phyloP scores from a whole-genome alignment of 1,140 invertebrate species.

The Phymastichus coffea region DNA sequence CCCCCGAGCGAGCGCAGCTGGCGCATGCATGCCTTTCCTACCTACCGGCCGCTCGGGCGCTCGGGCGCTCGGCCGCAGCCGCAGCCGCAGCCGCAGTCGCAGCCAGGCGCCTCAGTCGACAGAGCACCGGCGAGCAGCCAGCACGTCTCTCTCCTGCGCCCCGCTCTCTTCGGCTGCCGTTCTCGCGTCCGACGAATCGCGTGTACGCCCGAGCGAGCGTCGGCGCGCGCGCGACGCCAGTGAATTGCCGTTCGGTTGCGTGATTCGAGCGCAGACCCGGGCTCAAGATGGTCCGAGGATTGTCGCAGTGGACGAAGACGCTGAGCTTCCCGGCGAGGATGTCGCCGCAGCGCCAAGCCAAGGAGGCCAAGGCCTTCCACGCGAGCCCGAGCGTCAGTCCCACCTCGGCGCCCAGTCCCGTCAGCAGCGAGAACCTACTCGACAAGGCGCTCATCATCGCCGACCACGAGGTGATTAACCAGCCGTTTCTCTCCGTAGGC shows the following conservation, averaged over 20 bases:
- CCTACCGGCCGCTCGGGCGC: background rate
- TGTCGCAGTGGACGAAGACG: conserved; percentile 85
- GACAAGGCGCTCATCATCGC: conserved; percentile 50
- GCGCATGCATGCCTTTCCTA: background rate
- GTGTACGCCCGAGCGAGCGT: background rate
- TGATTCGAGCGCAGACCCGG: background rate
- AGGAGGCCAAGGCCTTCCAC: conserved; percentile 58
- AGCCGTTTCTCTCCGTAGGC: conserved; percentile 1
- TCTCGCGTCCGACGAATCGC: background rate
- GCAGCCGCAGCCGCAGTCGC: too few relatives aligned
- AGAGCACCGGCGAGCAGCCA: background rate
- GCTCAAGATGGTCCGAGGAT: conserved; percentile 73
- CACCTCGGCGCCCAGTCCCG: conserved; percentile 55
- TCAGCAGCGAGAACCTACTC: conserved; percentile 26
- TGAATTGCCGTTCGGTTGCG: background rate
- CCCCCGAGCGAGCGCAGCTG: background rate
- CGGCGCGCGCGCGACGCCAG: background rate
- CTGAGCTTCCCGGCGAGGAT: conserved; percentile 80
- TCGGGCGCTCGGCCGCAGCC: background rate
- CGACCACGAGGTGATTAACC: conserved; percentile 45
- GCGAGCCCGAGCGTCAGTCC: conserved; percentile 53
- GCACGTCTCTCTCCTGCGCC: background rate
- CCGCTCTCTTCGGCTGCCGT: background rate
- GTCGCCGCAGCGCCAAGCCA: conserved; percentile 72
- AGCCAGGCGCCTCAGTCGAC: conserved; percentile 9